Percentiles rank a stretch among this genome's conserved stretches.
Conservation (phyloP, 1,140 invertebrate species). For the Danaus plexippus region DNA sequence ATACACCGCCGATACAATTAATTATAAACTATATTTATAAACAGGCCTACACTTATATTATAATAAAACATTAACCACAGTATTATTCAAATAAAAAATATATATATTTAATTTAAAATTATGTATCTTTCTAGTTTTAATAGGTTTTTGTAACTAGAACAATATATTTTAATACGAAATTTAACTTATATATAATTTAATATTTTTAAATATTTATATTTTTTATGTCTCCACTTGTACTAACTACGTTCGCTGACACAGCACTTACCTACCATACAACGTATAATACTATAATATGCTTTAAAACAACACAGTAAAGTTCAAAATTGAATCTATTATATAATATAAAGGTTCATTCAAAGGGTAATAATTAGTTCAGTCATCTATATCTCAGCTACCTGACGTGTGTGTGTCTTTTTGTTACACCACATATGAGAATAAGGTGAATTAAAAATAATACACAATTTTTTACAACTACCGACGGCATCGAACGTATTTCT, state of each 20-base stretch:
- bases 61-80: no score
- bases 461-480: no score
- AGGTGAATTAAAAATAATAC: no score
- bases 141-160: no score
- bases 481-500: no score
- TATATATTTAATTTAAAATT: no score
- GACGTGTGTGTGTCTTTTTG: constrained; percentile 25
- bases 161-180: no score
- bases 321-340: constrained; percentile 2
- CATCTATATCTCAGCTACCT: constrained; percentile 32
- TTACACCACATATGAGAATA: not conserved
- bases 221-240: constrained; percentile 26
- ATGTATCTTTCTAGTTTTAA: no score
- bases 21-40: no score
- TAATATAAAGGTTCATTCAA: constrained; percentile 18
- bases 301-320: constrained; percentile 4
- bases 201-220: constrained; percentile 3
- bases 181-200: not conserved
- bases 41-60: no score
- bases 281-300: constrained; percentile 2
- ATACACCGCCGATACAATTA: no score
- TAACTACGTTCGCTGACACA: constrained; percentile 35
- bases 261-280: constrained; percentile 17
- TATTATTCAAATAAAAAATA: no score
- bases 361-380: constrained; percentile 45